A percentile compares a stretch with the other conserved stretches of the same genome.
phyloP scores from a whole-genome alignment of 2,113 vertebrate species.

The Serinus canaria region DNA sequence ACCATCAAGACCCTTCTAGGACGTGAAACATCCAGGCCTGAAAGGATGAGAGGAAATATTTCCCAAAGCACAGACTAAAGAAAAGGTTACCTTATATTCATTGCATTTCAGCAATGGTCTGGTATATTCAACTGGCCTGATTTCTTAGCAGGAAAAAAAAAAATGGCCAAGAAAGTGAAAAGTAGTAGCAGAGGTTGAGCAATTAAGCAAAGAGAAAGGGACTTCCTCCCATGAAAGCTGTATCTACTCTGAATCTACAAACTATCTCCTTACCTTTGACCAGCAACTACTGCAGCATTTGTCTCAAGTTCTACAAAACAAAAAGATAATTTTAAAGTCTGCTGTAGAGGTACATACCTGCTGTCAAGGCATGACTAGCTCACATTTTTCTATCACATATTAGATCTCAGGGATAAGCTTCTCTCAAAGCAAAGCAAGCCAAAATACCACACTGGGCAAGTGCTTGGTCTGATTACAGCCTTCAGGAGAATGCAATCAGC shows the following conservation, averaged over 20 bases:
- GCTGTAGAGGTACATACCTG: conserved; percentile 16
- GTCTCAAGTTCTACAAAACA: conserved; percentile 77
- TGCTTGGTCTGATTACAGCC: not conserved
- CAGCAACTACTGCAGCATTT: conserved; percentile 75
- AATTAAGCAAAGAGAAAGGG: conserved; percentile 20
- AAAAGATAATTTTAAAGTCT: conserved; percentile 52
- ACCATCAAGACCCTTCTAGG: not conserved
- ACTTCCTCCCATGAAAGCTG: not conserved
- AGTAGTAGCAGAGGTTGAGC: not conserved
- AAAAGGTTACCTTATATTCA: not conserved
- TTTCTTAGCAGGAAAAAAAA: not conserved
- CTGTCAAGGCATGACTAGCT: conserved; percentile 28
- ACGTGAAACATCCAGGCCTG: not conserved
- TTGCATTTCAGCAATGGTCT: not conserved
- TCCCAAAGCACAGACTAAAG: not conserved
- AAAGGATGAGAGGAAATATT: not conserved
- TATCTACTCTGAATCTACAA: conserved; percentile 42
- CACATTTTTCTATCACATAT: not conserved
- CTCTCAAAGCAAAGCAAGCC: not conserved
- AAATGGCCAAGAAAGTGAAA: not conserved
- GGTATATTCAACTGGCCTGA: not conserved
- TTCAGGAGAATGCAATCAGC: not conserved
- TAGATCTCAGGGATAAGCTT: conserved; percentile 13
- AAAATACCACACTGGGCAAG: not conserved
- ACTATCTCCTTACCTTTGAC: conserved; percentile 77